These are phyloP conservation scores for Encarsia formosa DNA, from an alignment of 2,888 invertebrate species.

Conservation along the genomic window DNA sequence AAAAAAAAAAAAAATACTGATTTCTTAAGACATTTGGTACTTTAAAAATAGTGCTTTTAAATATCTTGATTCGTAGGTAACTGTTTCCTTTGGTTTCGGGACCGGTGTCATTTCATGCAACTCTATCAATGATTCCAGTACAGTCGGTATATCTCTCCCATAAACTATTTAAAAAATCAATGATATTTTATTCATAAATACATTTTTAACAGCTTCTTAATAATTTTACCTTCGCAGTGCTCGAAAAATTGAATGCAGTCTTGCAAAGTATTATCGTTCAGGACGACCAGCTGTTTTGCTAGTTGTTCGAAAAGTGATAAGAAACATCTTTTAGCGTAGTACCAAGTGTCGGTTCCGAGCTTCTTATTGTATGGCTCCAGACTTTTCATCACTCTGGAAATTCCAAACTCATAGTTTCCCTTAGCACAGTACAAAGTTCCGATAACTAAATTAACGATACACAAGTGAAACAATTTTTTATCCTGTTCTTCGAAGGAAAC, in stretches of 20 bases:
- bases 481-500: conserved; percentile 88
- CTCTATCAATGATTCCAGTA: conserved; percentile 77
- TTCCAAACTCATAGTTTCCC: conserved; percentile 98
- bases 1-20: neutral
- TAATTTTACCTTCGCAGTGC: conserved; percentile 70
- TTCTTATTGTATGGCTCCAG: conserved; percentile 91
- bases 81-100: conserved; percentile 78
- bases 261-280: conserved; percentile 79
- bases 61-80: conserved; percentile 83
- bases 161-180: conserved; percentile 56
- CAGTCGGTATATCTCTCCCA: conserved; percentile 78
- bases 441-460: conserved; percentile 97
- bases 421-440: conserved; percentile 98
- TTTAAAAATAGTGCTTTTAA: conserved; percentile 77
- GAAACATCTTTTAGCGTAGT: conserved; percentile 94
- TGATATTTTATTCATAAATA: neutral
- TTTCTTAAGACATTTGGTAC: conserved; percentile 52
- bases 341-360: conserved; percentile 97
- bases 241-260: conserved; percentile 87
- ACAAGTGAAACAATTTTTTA: conserved; percentile 90
- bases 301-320: conserved; percentile 88
- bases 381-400: conserved; percentile 95
- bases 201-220: neutral
- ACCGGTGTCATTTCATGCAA: conserved; percentile 62
- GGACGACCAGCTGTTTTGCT: conserved; percentile 83